Percentiles rank a stretch among this genome's conserved stretches.
Conservation (phyloP, 1,140 invertebrate genomes). For the Tetraneura akinire region DNA sequence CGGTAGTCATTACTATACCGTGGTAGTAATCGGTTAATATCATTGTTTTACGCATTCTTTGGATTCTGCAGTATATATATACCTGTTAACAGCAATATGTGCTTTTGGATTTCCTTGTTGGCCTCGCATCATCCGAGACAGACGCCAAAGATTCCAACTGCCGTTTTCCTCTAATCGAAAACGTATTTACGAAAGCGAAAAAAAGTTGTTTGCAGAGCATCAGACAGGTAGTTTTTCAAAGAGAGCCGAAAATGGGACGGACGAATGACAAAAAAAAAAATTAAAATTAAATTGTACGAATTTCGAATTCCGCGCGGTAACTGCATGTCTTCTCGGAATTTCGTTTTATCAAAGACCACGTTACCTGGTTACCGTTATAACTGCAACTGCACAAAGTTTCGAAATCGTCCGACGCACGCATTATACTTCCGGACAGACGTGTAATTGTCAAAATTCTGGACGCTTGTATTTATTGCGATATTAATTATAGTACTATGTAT, state of each 20-base stretch:
- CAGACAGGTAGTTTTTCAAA: background rate
- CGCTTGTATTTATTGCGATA: no score
- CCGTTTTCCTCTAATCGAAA: background rate
- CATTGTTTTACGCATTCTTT: background rate
- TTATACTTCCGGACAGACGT: background rate
- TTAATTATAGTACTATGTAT: no score
- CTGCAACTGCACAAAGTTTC: background rate
- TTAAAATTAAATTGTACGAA: background rate
- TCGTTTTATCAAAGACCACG: background rate
- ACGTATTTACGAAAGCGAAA: background rate
- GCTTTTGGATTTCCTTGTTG: background rate
- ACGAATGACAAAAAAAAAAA: background rate
- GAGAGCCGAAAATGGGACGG: conserved; percentile 17
- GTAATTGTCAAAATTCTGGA: no score
- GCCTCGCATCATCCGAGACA: background rate
- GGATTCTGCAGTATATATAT: no score
- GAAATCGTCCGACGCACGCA: background rate
- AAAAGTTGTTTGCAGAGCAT: background rate
- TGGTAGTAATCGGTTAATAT: conserved; percentile 9
- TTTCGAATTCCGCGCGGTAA: background rate
- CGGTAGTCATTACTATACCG: background rate
- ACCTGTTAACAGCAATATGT: background rate
- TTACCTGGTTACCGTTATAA: background rate
- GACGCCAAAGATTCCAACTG: conserved; percentile 1
- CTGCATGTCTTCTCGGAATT: background rate